phyloP scores from a whole-genome alignment of 30 jellyfish, hydroid and myxozoan genomes.

The Catostylus mosaicus region DNA sequence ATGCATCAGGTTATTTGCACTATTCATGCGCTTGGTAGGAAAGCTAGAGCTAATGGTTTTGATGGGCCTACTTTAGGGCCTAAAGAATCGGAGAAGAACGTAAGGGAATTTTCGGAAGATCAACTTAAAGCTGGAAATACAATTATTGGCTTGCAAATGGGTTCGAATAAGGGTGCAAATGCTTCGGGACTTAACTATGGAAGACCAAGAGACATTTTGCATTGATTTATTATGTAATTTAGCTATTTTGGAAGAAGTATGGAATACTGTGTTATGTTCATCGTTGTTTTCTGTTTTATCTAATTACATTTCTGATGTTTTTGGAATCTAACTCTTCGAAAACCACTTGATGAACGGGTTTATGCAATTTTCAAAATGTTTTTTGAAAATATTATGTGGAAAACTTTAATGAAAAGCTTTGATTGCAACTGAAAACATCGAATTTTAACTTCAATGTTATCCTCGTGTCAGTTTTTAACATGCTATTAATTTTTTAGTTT shows the following conservation, averaged over 20 bases:
- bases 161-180: slow-evolving; percentile 83
- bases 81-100: slow-evolving; percentile 72
- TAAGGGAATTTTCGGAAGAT: slow-evolving; percentile 79
- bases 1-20: slow-evolving; percentile 95
- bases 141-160: slow-evolving; percentile 84
- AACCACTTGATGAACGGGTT: too few species aligned
- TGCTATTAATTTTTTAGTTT: too few species aligned
- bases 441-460: too few species aligned
- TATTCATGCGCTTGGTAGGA: slow-evolving; percentile 94
- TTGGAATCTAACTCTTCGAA: too few species aligned
- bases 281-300: neutral
- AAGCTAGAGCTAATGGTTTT: slow-evolving; percentile 63
- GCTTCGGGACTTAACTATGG: slow-evolving; percentile 71
- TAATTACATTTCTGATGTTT: too few species aligned
- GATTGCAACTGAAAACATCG: too few species aligned
- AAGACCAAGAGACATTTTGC: slow-evolving; percentile 55
- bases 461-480: too few species aligned
- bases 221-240: neutral
- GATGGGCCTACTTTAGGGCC: slow-evolving; percentile 89
- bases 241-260: neutral
- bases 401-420: too few species aligned
- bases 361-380: too few species aligned
- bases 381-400: too few species aligned
- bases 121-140: slow-evolving; percentile 76
- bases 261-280: neutral